Conservation (phyloP, 2,113 vertebrate species). For the Notechis scutatus region DNA sequence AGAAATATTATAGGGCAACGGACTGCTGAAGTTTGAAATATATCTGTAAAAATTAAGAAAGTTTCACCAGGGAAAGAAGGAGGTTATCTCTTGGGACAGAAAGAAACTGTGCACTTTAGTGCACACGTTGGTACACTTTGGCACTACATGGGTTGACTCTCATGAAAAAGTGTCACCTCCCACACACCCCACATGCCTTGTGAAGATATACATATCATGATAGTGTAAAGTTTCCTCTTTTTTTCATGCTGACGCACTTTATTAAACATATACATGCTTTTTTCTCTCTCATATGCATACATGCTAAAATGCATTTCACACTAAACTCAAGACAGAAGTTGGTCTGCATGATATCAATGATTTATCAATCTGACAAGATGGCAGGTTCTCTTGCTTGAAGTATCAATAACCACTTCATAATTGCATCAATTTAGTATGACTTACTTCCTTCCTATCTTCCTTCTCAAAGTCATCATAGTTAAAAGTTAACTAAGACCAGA, state of each 20-base stretch:
- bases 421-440: not conserved
- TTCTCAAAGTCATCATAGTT: not conserved
- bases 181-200: not conserved
- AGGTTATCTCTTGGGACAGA: conserved; percentile 60
- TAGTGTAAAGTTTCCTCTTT: conserved; percentile 43
- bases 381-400: not conserved
- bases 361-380: not conserved
- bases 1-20: conserved; percentile 75
- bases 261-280: not conserved
- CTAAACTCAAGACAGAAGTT: not conserved
- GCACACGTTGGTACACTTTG: not conserved
- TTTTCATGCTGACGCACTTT: conserved; percentile 28
- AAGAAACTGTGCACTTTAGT: conserved; percentile 40
- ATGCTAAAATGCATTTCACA: not conserved
- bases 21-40: conserved; percentile 68
- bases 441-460: not conserved
- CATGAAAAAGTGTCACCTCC: conserved; percentile 55
- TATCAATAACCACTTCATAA: not conserved
- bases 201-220: conserved; percentile 36
- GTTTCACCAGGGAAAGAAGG: conserved; percentile 66
- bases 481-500: not conserved
- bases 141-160: conserved; percentile 42
- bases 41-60: conserved; percentile 49
- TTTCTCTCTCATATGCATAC: not conserved
- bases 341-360: not conserved